A percentile compares a stretch with the other conserved stretches of the same genome.
These are phyloP conservation scores for Hydrotaea diabolus DNA, from an alignment of 2,888 invertebrate genomes.

Conservation along the genomic window DNA sequence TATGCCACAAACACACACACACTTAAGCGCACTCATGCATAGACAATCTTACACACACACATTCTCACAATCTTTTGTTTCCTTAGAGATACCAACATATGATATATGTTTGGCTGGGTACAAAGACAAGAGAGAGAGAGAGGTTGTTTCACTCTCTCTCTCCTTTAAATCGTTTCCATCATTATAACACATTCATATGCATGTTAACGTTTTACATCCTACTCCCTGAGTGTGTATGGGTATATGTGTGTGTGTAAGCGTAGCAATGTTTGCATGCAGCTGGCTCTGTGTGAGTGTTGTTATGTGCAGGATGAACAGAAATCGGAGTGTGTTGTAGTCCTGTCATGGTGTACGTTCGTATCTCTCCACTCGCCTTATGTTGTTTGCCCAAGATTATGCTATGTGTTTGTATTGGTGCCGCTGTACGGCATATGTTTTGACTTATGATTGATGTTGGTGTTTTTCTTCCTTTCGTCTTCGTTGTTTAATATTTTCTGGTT, in stretches of 20 bases:
- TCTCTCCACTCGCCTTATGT: not conserved
- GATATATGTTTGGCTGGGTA: not conserved
- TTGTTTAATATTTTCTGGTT: conserved; percentile 22
- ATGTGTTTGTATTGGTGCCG: conserved; percentile 30
- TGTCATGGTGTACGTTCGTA: not conserved
- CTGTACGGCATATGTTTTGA: conserved; percentile 60
- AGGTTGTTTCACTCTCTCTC: not conserved
- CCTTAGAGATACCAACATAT: not conserved
- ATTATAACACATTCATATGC: conserved; percentile 43
- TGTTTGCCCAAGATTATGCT: conserved; percentile 8
- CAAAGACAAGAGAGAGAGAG: too few relatives aligned
- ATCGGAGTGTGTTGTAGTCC: not conserved
- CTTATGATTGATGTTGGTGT: conserved; percentile 64
- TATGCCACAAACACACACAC: not conserved
- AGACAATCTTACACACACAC: not conserved
- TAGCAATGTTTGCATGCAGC: too few relatives aligned
- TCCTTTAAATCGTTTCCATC: conserved; percentile 44
- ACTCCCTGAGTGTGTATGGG: not conserved
- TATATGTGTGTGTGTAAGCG: not conserved
- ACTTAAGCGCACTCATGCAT: too few relatives aligned
- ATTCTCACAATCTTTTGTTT: not conserved
- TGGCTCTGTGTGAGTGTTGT: not conserved
- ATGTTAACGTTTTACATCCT: conserved; percentile 20
- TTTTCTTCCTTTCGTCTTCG: conserved; percentile 29
- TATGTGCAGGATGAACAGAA: too few relatives aligned